Conservation (phyloP, 2,888 invertebrate genomes). For the Cyaniris semiargus region DNA sequence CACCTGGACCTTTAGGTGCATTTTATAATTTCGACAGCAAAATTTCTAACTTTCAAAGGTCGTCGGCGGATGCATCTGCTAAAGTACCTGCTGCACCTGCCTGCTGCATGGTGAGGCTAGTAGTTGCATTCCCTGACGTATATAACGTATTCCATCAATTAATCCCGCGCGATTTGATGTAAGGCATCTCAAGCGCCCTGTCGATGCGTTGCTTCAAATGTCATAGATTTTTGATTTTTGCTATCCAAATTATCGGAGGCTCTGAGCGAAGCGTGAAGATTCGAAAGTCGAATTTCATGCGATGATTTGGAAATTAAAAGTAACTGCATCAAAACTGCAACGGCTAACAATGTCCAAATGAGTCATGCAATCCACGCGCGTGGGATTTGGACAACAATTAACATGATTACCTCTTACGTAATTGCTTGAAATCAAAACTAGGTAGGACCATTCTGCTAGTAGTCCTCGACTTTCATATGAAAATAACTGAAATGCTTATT, state of each 20-base stretch:
- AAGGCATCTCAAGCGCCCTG: too few relatives aligned
- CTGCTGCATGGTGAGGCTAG: too few relatives aligned
- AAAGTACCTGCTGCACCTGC: too few relatives aligned
- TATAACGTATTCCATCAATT: background rate
- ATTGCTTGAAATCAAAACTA: background rate
- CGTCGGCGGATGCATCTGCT: too few relatives aligned
- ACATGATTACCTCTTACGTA: background rate
- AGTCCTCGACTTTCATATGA: background rate
- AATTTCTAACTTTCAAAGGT: too few relatives aligned
- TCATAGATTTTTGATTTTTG: background rate
- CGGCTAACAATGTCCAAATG: background rate
- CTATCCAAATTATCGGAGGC: background rate
- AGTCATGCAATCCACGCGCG: background rate
- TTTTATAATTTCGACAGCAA: too few relatives aligned
- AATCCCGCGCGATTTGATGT: too few relatives aligned
- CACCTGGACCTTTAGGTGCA: background rate
- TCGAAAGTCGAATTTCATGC: background rate
- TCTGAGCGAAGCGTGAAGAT: background rate
- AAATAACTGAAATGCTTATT: background rate
- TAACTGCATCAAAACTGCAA: conserved; percentile 2
- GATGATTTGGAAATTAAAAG: background rate
- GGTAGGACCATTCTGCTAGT: background rate
- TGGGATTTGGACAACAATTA: conserved; percentile 8
- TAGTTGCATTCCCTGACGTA: background rate
- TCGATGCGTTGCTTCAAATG: background rate